Percentiles rank a stretch among this genome's conserved stretches.
Evolutionary conservation across 30 jellyfish, hydroid and myxozoan species (phyloP).

Genomic region (Cassiopea xamachana): DNA sequence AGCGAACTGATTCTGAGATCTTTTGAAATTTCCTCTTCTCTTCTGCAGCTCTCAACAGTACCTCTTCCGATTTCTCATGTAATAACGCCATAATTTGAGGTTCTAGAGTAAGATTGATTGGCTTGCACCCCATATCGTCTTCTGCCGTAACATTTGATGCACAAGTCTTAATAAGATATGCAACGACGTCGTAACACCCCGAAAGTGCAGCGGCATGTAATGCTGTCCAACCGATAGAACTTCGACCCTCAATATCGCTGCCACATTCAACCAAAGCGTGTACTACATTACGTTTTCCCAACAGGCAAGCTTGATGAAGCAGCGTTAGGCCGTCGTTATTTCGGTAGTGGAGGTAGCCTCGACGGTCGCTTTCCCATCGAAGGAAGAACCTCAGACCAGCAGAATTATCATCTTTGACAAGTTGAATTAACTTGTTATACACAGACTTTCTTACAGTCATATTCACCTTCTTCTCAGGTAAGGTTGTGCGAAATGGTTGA

Average conservation of each 20-base stretch:
- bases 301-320: conserved; percentile 79
- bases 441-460: conserved; percentile 41
- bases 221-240: conserved; percentile 93
- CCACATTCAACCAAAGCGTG: conserved; percentile 68
- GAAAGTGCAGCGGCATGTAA: conserved; percentile 83
- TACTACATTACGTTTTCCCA: conserved; percentile 63
- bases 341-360: conserved; percentile 39
- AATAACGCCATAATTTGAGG: conserved; percentile 28
- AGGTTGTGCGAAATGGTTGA: not conserved
- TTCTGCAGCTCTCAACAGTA: conserved; percentile 1
- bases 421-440: conserved; percentile 39
- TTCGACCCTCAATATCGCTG: conserved; percentile 61
- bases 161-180: conserved; percentile 64
- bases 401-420: conserved; percentile 63
- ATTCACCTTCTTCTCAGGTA: not conserved
- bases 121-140: conserved; percentile 89
- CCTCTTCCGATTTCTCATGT: not conserved
- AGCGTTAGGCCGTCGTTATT: conserved; percentile 81
- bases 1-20: not conserved
- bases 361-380: conserved; percentile 60
- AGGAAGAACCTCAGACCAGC: conserved; percentile 61
- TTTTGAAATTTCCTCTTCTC: not conserved
- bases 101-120: conserved; percentile 76
- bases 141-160: conserved; percentile 70
- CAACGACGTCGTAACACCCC: conserved; percentile 66